Evolutionary conservation across 2,888 invertebrate species (phyloP).

Genomic region (Hypomecis atomaria): DNA sequence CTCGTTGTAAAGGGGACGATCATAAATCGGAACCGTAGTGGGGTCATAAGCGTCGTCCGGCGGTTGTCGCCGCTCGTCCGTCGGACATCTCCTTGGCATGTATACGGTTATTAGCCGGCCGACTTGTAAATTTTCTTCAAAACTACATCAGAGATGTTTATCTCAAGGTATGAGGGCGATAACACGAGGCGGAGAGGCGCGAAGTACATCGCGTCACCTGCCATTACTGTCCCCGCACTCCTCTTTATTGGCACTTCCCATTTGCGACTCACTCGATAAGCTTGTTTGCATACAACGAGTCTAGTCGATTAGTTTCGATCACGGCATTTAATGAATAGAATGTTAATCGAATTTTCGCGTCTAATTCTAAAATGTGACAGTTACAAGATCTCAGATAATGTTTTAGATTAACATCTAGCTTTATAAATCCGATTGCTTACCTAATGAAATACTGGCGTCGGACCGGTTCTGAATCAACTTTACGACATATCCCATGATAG

Average conservation of each 20-base stretch:
- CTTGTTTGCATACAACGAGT: constrained; percentile 72
- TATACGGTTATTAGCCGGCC: constrained; percentile 74
- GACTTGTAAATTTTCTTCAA: constrained; percentile 74
- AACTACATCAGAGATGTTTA: constrained; percentile 74
- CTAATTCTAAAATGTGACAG: constrained; percentile 59
- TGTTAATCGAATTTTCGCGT: constrained; percentile 68
- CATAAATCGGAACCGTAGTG: constrained; percentile 73
- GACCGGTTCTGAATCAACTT: constrained; percentile 49
- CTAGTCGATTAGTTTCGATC: constrained; percentile 64
- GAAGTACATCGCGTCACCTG: constrained; percentile 44
- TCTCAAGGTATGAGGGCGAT: constrained; percentile 59
- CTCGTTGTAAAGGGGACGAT: constrained; percentile 68
- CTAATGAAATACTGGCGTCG: constrained; percentile 51
- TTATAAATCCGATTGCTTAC: constrained; percentile 55
- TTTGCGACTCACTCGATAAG: constrained; percentile 68
- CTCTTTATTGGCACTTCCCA: constrained; percentile 67
- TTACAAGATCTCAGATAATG: constrained; percentile 64
- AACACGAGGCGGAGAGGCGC: constrained; percentile 50
- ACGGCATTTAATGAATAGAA: constrained; percentile 67
- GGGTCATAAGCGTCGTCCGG: constrained; percentile 71
- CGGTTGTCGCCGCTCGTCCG: constrained; percentile 56
- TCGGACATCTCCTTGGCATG: constrained; percentile 68
- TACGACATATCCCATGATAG: constrained; percentile 38
- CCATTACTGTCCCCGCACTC: constrained; percentile 59
- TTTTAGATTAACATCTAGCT: constrained; percentile 60